Base-by-base conservation (phyloP, 2,113 vertebrate species). In the Sarotherodon lohbergeri region DNA sequence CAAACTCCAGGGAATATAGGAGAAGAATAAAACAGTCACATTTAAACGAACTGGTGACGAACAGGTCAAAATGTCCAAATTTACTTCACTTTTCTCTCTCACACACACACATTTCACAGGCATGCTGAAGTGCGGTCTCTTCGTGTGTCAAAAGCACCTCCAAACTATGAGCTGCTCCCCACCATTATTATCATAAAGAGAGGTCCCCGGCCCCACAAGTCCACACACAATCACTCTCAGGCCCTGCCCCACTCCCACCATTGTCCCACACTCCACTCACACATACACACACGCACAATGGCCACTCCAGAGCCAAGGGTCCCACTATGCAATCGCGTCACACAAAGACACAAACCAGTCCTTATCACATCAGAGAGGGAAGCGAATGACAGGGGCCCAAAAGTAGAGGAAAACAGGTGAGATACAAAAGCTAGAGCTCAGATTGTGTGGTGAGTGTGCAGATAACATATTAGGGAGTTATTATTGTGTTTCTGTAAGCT, bases 141-240 rank as follows among this genome's bases (percentile, higher is more conserved):
- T 93, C 89, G 91, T 90, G 89, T 91, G 92, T 95, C 93, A 95
- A 95, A 95, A 92, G 91, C 90, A 68, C 89, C 94, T 92, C 91
- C 93, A 92, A 95, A 94, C 94, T 90, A 94, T 94, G 93, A 94
- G 92, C 91, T 93, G 90, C 91, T 94, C 93, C 10, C 84, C 92
- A 93, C 91, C 93, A 96, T 94, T 95, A 94, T 93, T 86, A 91
- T 87, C 83, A 95, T 93, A 96, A 95, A 94, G 92, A 95, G 92
- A 94, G 93, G 94, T 95, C 93, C 92, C 93, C 90, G 91, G 94
- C 95, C 94, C 92, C 94, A 94, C 93, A 95, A 94, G 94, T 95
- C 91, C 88, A 89, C 61, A 91, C 90, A 95, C 94, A 96, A 94
- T 95, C 92, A 89, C 90, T 89, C 88, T 87, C 88, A 86, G 90